A percentile compares a stretch with the other conserved stretches of the same genome.
Evolutionary conservation across 2,888 invertebrate species (phyloP).

Genomic region (Crocallis elinguaria): DNA sequence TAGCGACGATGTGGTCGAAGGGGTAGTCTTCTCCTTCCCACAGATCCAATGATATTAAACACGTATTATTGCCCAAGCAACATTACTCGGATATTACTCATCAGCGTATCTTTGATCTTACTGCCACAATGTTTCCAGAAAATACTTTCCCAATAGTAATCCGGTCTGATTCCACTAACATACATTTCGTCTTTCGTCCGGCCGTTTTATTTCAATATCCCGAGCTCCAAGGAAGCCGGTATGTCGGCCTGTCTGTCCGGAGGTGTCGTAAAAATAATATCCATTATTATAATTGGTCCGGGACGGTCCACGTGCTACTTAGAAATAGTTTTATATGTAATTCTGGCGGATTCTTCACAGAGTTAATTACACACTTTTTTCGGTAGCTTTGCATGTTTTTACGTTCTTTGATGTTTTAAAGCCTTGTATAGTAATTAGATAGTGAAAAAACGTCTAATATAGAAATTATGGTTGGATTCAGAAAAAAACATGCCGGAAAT

Average conservation of each 20-base stretch:
- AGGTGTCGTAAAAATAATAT: slow-evolving; percentile 74
- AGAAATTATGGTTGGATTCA: neutral
- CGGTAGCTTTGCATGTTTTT: neutral
- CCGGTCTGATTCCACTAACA: slow-evolving; percentile 24
- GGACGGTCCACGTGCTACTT: slow-evolving; percentile 49
- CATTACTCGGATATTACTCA: neutral
- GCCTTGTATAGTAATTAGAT: neutral
- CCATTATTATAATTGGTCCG: slow-evolving; percentile 75
- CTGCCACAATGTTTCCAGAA: slow-evolving; percentile 6
- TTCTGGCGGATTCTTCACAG: slow-evolving; percentile 41
- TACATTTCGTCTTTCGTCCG: slow-evolving; percentile 40
- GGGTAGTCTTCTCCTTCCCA: too few species aligned
- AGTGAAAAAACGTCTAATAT: neutral
- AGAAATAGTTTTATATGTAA: slow-evolving; percentile 59
- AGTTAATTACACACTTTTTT: slow-evolving; percentile 16
- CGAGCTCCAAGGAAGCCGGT: slow-evolving; percentile 48
- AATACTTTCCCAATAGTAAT: slow-evolving; percentile 19
- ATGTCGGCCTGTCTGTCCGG: slow-evolving; percentile 52
- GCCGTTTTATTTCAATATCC: slow-evolving; percentile 55
- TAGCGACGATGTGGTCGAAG: too few species aligned
- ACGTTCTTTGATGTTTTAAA: neutral
- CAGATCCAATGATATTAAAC: neutral
- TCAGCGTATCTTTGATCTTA: slow-evolving; percentile 5
- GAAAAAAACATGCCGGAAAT: too few species aligned
- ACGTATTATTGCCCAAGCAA: neutral